Base-by-base conservation (phyloP, 64 coral and sea anemone genomes). In the Hydrozoanthus tunicans region DNA sequence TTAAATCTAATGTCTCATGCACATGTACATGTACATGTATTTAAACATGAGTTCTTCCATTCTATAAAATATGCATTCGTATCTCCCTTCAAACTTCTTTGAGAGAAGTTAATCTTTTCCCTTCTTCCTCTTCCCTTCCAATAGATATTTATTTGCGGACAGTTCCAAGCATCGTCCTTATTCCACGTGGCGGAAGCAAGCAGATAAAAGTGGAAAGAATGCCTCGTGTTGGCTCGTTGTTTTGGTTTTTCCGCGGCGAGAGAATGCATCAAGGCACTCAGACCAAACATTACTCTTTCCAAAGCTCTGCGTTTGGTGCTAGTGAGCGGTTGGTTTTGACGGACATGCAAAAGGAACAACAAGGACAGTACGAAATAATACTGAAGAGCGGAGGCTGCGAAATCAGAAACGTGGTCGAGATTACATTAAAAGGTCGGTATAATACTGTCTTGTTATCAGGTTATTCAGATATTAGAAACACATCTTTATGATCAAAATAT, bases 191-290 rank as follows among this genome's bases (percentile, higher is more conserved):
- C 11, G 83, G 56, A 5, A 86, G 56, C 23, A 59, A 59, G 59
- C 10, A 58, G 25, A 53, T 86, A 73, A 73, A 73, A 56, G 54
- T 73, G 7, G 23, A 86, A 5, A 71, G 69, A 71, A 43, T 23
- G 24, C 68, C 68, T 56, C 15, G 70, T 51, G 9, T 11, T 5
- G 69, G 80, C 10, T 15, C 13, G 67, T 59, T 86, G 55, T 60
- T 71, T 71, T 86, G 83, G 83, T 73, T 86, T 15, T 86, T 86
- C 54, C 83, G 20, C 20, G 83, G 83, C 7, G 66, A 73, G 6
- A 56, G 69, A 25, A 59, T 86, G 11, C 68, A 58, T 24, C 10
- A 55, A 51, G 83, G 66, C 10, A 73, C 66, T 24, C 67, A 59
- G 59, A 86, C 11, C 67, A 58, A 55, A 1, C 83, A 59, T 9